phyloP scores from a whole-genome alignment of 2,113 vertebrate genomes.

The Excalfactoria chinensis region DNA sequence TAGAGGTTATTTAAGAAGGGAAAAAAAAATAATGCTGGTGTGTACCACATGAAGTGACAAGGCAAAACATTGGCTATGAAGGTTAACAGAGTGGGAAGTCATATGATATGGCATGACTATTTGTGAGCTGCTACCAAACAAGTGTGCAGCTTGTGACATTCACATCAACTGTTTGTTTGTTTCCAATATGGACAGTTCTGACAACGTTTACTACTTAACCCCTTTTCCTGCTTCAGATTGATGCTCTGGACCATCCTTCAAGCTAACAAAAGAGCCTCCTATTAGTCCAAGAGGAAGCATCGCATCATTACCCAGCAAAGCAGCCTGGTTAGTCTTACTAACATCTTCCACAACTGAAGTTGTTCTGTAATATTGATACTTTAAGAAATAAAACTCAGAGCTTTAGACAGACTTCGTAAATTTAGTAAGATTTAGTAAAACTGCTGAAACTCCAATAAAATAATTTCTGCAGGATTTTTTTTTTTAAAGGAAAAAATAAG shows the following conservation, averaged over 20 bases:
- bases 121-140: background rate
- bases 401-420: too few relatives aligned
- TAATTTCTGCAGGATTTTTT: background rate
- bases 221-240: background rate
- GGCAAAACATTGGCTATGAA: background rate
- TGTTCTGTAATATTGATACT: background rate
- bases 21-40: background rate
- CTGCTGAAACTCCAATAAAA: background rate
- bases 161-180: background rate
- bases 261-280: background rate
- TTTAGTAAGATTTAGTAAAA: fast-evolving
- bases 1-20: background rate
- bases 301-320: fast-evolving
- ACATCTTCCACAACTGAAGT: background rate
- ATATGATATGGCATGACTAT: background rate
- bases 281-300: background rate
- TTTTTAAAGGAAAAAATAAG: fast-evolving
- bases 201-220: background rate
- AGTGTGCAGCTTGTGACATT: background rate
- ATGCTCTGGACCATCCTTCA: background rate
- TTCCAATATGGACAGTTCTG: background rate
- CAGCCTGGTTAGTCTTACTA: background rate
- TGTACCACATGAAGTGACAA: background rate
- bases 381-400: background rate
- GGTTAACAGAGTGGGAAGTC: background rate